Evolutionary conservation across 2,888 invertebrate species (phyloP), one percentile per base, ranked within the genome.

Genomic region (Hypolimnas misippus): DNA sequence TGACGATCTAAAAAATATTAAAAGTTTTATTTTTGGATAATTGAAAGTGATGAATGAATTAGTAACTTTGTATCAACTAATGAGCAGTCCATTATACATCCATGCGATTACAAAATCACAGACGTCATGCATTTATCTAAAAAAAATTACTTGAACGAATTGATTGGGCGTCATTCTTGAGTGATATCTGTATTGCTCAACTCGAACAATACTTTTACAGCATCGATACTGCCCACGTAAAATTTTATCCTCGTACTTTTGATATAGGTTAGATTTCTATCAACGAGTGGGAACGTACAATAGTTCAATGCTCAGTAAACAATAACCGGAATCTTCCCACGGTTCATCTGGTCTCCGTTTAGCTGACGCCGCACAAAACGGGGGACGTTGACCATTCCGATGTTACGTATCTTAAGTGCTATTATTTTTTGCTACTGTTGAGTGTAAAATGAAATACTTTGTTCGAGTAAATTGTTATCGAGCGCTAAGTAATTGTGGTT

Each of bases 301-400:
- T 57, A 52, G 62, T 67, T 57, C 63, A 52, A 66, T 64, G 67
- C 57, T 64, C 73, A 77, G 72, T 74, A 71, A 77, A 82, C 78
- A 79, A 81, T 81, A 74, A 77, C 73, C 69, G 71, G 69, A 67
- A 74, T 73, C 73, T 80, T 86, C 82, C 78, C 84, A 86, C 84
- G 84, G 62, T 69, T 57, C 66, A 68, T 71, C 71, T 69, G 70
- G 70, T 72, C 73, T 65, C 67, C 69, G 72, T 76, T 78, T 78
- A 78, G 74, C 68, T 72, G 65, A 65, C 74, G 69, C 69, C 67
- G 66, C 66, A 66, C 60, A 68, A 66, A 69, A 51, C 38, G 52
- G 63, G 66, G 60, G 57, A 63, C 57, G 44, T 58, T 62, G 54
- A 65, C 49, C 60, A 57, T 59, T 29, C 25, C n/a, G 49, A 49